These are phyloP conservation scores for Glaucomys volans DNA, from an alignment of 2,113 vertebrate species.

Conservation along the genomic window DNA sequence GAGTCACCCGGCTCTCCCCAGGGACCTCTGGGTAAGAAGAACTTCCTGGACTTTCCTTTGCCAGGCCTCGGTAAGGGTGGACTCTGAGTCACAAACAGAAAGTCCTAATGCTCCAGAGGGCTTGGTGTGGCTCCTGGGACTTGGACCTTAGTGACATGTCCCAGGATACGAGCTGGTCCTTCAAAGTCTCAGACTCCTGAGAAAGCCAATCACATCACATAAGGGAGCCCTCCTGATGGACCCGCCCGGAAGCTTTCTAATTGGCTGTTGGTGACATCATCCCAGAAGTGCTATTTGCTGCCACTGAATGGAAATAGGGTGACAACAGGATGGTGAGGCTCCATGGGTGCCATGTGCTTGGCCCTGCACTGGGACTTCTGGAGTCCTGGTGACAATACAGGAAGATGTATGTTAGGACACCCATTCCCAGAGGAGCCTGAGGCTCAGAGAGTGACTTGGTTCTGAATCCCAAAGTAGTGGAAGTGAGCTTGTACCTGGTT, in stretches of 20 bases:
- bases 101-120: background rate
- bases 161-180: background rate
- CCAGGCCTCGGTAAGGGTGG: background rate
- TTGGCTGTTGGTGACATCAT: slow-evolving; percentile 42
- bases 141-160: background rate
- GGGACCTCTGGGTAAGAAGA: background rate
- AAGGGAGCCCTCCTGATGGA: background rate
- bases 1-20: accelerated
- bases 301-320: background rate
- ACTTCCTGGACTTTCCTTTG: accelerated
- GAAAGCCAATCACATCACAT: background rate
- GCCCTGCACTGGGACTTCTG: background rate
- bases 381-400: background rate
- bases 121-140: background rate
- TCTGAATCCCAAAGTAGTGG: background rate
- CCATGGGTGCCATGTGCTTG: background rate
- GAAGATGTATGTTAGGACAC: background rate
- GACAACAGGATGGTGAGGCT: background rate
- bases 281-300: background rate
- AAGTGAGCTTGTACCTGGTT: background rate
- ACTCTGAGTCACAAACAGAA: background rate
- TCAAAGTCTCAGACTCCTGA: background rate
- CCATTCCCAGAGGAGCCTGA: background rate
- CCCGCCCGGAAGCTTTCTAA: slow-evolving; percentile 17
- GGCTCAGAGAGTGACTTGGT: background rate